Percentiles rank a stretch among this genome's conserved stretches.
These are phyloP conservation scores for Lymantria monacha DNA, from an alignment of 2,888 invertebrate species.

Conservation along the genomic window DNA sequence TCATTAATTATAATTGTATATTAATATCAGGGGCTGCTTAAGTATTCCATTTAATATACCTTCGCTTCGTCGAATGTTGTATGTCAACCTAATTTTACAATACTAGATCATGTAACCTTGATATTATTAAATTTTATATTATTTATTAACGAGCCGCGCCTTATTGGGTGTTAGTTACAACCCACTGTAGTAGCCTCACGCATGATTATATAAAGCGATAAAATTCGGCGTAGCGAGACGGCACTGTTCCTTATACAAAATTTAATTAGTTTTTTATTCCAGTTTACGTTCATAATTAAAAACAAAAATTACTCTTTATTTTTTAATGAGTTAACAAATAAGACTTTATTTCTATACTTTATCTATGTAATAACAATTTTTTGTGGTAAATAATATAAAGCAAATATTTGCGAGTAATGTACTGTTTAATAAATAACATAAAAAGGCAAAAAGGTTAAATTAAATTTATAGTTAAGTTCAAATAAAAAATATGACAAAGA, in stretches of 20 bases:
- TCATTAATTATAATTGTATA: no score
- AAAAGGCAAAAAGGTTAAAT: no score
- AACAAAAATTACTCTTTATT: neutral
- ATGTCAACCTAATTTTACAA: conserved; percentile 63
- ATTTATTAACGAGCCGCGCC: conserved; percentile 36
- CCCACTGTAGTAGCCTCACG: conserved; percentile 26
- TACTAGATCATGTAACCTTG: conserved; percentile 51
- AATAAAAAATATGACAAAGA: no score
- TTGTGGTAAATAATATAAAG: no score
- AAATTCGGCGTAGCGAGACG: conserved; percentile 24
- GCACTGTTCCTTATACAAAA: conserved; percentile 14
- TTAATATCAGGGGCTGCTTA: no score
- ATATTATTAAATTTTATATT: conserved; percentile 35
- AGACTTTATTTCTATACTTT: no score
- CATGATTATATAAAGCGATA: conserved; percentile 34
- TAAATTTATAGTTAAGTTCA: conserved; percentile 15
- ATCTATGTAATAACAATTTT: no score
- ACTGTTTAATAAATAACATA: no score
- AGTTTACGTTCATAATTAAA: conserved; percentile 1
- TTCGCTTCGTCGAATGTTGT: conserved; percentile 31
- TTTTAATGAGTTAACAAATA: neutral
- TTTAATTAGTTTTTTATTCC: conserved; percentile 1
- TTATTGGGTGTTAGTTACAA: conserved; percentile 45
- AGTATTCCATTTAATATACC: neutral
- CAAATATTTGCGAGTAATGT: no score